phyloP scores from a whole-genome alignment of 2,888 invertebrate genomes.

The Tolmerus cingulatus region DNA sequence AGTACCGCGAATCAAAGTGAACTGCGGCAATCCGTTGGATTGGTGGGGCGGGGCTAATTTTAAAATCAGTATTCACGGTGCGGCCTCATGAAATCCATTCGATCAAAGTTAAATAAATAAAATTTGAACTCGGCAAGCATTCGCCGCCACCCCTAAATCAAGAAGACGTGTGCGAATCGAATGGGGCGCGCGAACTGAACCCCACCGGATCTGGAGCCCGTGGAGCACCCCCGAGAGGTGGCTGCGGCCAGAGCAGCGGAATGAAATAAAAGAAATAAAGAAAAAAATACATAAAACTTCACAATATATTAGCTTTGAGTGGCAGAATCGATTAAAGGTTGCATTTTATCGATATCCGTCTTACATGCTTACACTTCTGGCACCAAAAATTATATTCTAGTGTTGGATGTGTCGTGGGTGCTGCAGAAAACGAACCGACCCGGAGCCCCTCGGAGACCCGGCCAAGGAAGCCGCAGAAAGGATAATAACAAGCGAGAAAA shows the following conservation, averaged over 20 bases:
- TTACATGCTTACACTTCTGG: slow-evolving; percentile 34
- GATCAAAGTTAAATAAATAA: slow-evolving; percentile 42
- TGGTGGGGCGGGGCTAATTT: not conserved
- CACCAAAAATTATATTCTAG: slow-evolving; percentile 33
- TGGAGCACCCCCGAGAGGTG: not conserved
- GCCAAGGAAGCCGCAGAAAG: slow-evolving; percentile 23
- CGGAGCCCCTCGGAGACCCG: not conserved
- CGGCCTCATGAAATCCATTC: slow-evolving; percentile 24
- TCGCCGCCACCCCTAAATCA: slow-evolving; percentile 9
- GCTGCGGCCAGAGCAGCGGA: not conserved
- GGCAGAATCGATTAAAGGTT: slow-evolving; percentile 48
- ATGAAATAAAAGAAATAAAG: slow-evolving; percentile 14
- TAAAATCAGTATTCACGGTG: slow-evolving; percentile 26
- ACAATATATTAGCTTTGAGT: slow-evolving; percentile 47
- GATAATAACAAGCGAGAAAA: slow-evolving; percentile 24
- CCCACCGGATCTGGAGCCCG: not conserved
- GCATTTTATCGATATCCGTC: slow-evolving; percentile 46
- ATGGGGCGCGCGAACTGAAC: not conserved
- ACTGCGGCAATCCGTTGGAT: not conserved
- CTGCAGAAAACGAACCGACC: not conserved
- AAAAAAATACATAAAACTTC: slow-evolving; percentile 43
- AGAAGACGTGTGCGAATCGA: slow-evolving; percentile 1
- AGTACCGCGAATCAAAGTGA: not conserved
- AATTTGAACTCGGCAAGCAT: slow-evolving; percentile 33
- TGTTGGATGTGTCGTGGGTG: not conserved